These are phyloP conservation scores for Saturnia pavonia DNA, from an alignment of 2,888 invertebrate genomes.

Conservation along the genomic window DNA sequence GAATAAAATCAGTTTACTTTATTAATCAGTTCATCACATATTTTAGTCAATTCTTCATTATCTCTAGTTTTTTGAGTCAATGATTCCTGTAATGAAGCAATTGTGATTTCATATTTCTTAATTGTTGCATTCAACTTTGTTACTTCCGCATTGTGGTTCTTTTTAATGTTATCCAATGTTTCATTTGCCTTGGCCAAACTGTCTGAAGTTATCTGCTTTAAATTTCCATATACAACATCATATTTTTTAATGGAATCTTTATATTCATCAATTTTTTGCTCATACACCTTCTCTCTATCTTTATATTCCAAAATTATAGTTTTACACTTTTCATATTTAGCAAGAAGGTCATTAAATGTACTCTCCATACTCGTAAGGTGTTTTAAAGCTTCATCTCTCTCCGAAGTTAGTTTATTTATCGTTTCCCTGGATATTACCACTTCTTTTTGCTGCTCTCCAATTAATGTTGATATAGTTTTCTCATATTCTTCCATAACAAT, in stretches of 20 bases:
- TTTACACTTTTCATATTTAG: conserved; percentile 85
- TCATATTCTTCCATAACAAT: conserved; percentile 90
- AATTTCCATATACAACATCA: conserved; percentile 90
- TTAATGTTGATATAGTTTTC: conserved; percentile 88
- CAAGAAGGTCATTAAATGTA: conserved; percentile 83
- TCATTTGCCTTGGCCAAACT: conserved; percentile 88
- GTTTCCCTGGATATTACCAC: conserved; percentile 75
- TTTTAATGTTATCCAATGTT: conserved; percentile 88
- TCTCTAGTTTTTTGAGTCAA: conserved; percentile 93
- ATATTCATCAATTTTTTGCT: conserved; percentile 85
- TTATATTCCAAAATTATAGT: conserved; percentile 75
- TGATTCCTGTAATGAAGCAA: conserved; percentile 90
- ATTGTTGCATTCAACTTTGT: conserved; percentile 92
- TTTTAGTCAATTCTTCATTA: conserved; percentile 92
- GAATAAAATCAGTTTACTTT: conserved; percentile 55
- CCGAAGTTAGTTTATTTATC: conserved; percentile 72
- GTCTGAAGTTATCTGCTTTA: conserved; percentile 92
- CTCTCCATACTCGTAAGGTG: conserved; percentile 83
- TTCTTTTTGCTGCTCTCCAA: conserved; percentile 86
- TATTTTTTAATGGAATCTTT: conserved; percentile 86
- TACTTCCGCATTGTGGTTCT: conserved; percentile 88
- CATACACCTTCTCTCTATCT: conserved; percentile 85
- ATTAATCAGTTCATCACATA: conserved; percentile 95
- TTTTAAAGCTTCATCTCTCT: conserved; percentile 81
- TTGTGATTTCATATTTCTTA: conserved; percentile 93